A percentile compares a stretch with the other conserved stretches of the same genome.
phyloP scores from a whole-genome alignment of 2,888 invertebrate genomes.

The Allolobophora icterica region DNA sequence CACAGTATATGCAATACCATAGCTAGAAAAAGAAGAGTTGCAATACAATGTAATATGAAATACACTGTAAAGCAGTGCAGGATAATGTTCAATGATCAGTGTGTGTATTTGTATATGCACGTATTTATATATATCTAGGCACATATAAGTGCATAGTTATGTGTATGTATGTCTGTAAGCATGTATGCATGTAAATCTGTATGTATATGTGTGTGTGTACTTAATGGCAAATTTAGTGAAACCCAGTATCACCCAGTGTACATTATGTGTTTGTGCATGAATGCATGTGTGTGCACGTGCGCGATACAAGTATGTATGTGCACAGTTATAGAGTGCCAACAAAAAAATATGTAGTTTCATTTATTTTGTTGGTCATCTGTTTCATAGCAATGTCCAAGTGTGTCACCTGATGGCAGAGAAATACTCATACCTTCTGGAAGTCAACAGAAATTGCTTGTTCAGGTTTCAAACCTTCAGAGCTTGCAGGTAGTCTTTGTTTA shows the following conservation, averaged over 20 bases:
- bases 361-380: neutral
- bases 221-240: too few species aligned
- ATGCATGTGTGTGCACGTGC: too few species aligned
- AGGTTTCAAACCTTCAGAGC: neutral
- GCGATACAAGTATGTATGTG: neutral
- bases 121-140: too few species aligned
- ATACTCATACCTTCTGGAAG: constrained; percentile 12
- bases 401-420: neutral
- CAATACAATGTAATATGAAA: too few species aligned
- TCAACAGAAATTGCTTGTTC: neutral
- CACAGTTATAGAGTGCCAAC: neutral
- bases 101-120: too few species aligned
- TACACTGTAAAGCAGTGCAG: too few species aligned
- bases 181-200: neutral
- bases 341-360: neutral
- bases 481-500: neutral
- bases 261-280: neutral
- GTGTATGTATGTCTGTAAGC: too few species aligned
- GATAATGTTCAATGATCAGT: too few species aligned
- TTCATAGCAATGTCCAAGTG: neutral
- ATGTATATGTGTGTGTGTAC: neutral
- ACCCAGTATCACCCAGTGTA: neutral
- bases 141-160: too few species aligned
- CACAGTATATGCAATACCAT: too few species aligned
- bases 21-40: too few species aligned